These are phyloP conservation scores for Amiota mariae DNA, from an alignment of 2,888 invertebrate species.

Conservation along the genomic window DNA sequence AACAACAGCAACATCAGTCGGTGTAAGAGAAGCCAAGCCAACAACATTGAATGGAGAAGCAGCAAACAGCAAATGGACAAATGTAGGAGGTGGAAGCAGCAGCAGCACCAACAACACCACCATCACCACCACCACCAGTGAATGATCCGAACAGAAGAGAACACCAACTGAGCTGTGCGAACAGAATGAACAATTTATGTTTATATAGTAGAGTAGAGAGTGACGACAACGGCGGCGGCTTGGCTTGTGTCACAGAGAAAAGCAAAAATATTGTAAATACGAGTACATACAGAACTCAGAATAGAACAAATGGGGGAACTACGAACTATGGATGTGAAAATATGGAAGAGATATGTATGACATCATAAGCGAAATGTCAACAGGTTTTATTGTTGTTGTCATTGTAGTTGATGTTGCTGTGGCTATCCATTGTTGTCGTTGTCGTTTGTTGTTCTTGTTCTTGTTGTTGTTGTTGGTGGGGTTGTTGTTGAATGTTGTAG, in stretches of 20 bases:
- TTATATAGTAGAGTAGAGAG: neutral
- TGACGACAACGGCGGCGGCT: neutral
- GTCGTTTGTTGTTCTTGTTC: conserved; percentile 37
- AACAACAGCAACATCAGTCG: neutral
- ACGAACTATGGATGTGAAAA: too few species aligned
- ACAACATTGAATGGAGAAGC: neutral
- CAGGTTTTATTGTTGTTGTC: conserved; percentile 52
- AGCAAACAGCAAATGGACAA: conserved; percentile 20
- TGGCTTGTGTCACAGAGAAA: too few species aligned
- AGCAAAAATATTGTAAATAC: too few species aligned
- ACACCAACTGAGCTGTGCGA: too few species aligned
- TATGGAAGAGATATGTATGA: conserved; percentile 44
- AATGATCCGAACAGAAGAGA: neutral
- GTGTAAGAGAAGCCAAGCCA: neutral
- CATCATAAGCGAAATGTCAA: conserved; percentile 63
- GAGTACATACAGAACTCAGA: too few species aligned
- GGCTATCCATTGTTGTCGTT: conserved; percentile 25
- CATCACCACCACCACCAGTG: too few species aligned
- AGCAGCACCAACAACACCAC: too few species aligned
- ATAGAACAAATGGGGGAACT: too few species aligned
- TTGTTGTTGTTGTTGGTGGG: conserved; percentile 37
- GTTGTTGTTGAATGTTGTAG: conserved; percentile 34
- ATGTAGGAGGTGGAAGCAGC: neutral
- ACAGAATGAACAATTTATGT: too few species aligned
- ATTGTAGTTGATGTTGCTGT: conserved; percentile 36